These are phyloP conservation scores for Megaceryle maxima DNA, from an alignment of 2,113 vertebrate genomes.

Conservation along the genomic window DNA sequence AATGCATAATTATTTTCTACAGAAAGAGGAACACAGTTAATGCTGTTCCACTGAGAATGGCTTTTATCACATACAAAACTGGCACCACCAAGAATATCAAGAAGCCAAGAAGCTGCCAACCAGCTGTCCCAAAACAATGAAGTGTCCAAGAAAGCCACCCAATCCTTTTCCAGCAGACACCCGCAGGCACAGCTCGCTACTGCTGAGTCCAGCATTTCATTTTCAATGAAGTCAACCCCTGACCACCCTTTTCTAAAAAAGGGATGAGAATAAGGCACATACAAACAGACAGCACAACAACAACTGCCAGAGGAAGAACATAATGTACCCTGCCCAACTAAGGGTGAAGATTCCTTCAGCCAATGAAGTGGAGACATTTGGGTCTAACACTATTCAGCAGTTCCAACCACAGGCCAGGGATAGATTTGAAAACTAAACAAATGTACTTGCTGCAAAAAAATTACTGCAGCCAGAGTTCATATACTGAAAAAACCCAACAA, in stretches of 20 bases:
- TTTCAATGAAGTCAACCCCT: background rate
- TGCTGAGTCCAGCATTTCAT: background rate
- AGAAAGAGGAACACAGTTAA: background rate
- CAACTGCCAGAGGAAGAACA: background rate
- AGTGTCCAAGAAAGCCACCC: background rate
- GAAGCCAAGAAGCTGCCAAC: slow-evolving; percentile 37
- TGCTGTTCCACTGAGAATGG: background rate
- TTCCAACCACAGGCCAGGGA: background rate
- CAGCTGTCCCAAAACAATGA: background rate
- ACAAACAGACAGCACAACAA: background rate
- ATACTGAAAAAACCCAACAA: background rate
- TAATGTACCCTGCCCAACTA: background rate
- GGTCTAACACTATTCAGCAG: background rate
- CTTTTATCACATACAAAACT: background rate
- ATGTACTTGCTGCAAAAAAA: background rate
- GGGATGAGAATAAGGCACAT: background rate
- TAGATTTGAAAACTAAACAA: background rate
- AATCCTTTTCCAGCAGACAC: background rate
- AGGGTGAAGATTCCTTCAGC: background rate
- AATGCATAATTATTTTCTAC: background rate
- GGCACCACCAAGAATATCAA: background rate
- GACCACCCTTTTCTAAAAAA: background rate
- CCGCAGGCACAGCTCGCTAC: background rate
- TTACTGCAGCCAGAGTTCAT: background rate
- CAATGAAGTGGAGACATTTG: background rate